Percentiles rank a stretch among this genome's conserved stretches.
phyloP scores from a whole-genome alignment of 2,113 vertebrate species.

The Melospiza melodia region DNA sequence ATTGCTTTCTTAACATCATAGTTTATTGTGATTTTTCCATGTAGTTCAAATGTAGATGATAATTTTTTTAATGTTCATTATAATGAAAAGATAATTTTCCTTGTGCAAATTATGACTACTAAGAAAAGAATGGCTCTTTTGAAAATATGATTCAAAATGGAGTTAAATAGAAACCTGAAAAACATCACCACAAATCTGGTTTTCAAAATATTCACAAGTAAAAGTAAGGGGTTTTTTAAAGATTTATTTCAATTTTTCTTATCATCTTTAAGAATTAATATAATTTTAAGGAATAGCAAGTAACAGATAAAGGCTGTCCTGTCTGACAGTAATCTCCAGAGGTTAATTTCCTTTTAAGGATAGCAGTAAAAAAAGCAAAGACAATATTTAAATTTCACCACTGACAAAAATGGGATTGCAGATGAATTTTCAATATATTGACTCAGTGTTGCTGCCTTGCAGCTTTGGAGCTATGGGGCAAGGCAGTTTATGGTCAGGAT shows the following conservation, averaged over 20 bases:
- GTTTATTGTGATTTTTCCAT: background rate
- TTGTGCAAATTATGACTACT: background rate
- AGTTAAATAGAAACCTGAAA: background rate
- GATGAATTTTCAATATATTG: background rate
- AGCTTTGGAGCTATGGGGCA: background rate
- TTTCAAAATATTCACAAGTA: background rate
- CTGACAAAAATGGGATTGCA: background rate
- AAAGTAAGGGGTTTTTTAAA: accelerated
- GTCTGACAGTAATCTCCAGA: background rate
- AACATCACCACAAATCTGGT: background rate
- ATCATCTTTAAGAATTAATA: background rate
- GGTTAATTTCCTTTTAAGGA: background rate
- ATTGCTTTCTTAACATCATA: background rate
- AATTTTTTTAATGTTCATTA: background rate
- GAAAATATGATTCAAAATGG: background rate
- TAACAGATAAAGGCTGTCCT: background rate
- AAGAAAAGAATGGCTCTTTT: accelerated
- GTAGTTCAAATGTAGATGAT: background rate
- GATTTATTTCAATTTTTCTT: background rate
- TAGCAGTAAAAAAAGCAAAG: background rate
- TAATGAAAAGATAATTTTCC: background rate
- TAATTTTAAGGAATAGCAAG: background rate
- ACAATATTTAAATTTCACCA: background rate
- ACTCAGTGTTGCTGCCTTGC: background rate
- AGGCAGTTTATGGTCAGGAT: background rate